Conservation (phyloP, 2,797 vertebrate genomes). For the Brachyalestes nurse region DNA sequence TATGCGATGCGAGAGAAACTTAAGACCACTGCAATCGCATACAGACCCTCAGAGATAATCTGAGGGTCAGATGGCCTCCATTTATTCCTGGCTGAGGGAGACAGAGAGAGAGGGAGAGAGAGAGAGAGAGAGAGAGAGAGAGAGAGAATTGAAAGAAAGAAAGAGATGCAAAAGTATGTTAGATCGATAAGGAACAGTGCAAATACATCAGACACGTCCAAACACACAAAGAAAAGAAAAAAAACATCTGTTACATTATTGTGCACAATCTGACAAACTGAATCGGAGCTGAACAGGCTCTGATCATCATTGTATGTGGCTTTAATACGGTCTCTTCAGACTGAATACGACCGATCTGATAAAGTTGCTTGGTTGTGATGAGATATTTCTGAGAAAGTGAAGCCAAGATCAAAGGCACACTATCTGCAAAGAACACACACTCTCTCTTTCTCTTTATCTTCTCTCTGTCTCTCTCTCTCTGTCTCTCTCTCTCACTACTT, state of each 20-base stretch:
- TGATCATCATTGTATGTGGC: neutral
- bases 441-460: neutral
- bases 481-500: neutral
- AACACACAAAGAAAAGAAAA: too few species aligned
- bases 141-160: neutral
- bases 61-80: constrained; percentile 97
- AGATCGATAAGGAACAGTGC: neutral
- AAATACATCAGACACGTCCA: neutral
- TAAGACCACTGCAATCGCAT: constrained; percentile 94
- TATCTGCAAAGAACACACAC: neutral
- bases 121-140: neutral
- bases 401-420: constrained; percentile 5
- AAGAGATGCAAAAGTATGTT: neutral
- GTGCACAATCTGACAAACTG: too few species aligned
- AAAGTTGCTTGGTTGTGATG: neutral
- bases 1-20: constrained; percentile 97
- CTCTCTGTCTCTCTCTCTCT: neutral
- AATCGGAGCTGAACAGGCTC: too few species aligned
- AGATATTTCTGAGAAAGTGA: constrained; percentile 3
- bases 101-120: neutral
- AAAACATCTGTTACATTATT: too few species aligned
- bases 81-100: constrained; percentile 90
- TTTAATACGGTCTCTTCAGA: neutral
- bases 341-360: neutral
- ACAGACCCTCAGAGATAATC: constrained; percentile 97